phyloP scores from a whole-genome alignment of 2,888 invertebrate genomes.

The Norana najaformis region DNA sequence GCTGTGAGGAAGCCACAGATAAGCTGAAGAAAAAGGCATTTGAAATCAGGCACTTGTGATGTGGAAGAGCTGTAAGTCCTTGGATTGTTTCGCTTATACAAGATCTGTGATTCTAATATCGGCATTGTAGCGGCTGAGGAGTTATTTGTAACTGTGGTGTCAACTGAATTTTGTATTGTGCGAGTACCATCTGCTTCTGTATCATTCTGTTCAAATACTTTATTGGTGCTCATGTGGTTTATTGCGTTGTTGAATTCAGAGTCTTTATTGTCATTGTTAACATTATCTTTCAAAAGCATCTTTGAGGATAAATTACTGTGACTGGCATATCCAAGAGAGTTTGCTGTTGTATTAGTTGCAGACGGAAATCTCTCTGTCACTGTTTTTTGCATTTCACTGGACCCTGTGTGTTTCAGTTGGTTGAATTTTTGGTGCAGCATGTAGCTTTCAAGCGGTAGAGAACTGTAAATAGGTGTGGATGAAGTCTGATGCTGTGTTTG shows the following conservation, averaged over 20 bases:
- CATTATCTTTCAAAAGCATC: neutral
- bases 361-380: neutral
- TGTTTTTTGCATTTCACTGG: neutral
- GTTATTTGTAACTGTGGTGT: too few relatives aligned
- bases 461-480: neutral
- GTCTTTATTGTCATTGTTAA: neutral
- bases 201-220: neutral
- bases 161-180: neutral
- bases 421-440: neutral
- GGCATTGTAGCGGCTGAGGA: neutral
- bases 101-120: neutral
- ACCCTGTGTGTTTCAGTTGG: neutral
- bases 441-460: neutral
- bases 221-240: neutral
- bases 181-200: neutral
- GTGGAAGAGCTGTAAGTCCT: neutral
- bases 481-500: neutral
- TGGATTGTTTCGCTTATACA: neutral
- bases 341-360: neutral
- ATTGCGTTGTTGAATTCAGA: neutral
- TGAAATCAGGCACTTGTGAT: neutral
- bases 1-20: neutral
- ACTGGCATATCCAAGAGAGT: constrained; percentile 1
- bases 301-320: neutral
- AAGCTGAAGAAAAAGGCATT: neutral